Evolutionary conservation across 2,113 vertebrate genomes (phyloP).

Genomic region (Tapirus terrestris): DNA sequence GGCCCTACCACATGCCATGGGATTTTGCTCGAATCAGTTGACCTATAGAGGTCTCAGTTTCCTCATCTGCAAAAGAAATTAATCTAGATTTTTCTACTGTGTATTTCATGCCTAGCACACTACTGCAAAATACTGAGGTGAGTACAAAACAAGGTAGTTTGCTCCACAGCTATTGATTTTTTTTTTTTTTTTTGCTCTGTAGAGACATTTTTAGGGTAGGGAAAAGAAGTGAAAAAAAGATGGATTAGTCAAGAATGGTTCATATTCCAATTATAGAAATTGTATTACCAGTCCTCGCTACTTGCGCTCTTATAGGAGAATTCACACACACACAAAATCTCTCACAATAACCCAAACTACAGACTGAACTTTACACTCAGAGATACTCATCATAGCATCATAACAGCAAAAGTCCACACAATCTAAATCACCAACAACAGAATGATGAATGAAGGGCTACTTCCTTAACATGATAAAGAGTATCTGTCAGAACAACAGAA

Average conservation of each 20-base stretch:
- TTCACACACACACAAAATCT: not conserved
- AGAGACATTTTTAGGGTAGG: not conserved
- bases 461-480: not conserved
- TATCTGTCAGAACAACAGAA: not conserved
- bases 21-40: not conserved
- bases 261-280: not conserved
- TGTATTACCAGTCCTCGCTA: not conserved
- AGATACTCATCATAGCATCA: not conserved
- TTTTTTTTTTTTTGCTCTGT: not conserved
- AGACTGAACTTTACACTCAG: not conserved
- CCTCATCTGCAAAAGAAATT: not conserved
- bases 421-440: not conserved
- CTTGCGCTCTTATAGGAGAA: not conserved
- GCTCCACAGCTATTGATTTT: not conserved
- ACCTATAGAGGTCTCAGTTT: not conserved
- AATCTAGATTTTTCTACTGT: not conserved
- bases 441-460: not conserved
- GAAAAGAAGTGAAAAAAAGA: not conserved
- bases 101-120: not conserved
- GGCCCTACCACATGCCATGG: not conserved
- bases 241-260: not conserved
- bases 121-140: not conserved
- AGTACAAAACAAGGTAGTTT: conserved; percentile 11
- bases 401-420: not conserved
- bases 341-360: not conserved